Evolutionary conservation across 2,113 vertebrate genomes (phyloP), one percentile per base, ranked within the genome.

Genomic region (Peromyscus californicus): DNA sequence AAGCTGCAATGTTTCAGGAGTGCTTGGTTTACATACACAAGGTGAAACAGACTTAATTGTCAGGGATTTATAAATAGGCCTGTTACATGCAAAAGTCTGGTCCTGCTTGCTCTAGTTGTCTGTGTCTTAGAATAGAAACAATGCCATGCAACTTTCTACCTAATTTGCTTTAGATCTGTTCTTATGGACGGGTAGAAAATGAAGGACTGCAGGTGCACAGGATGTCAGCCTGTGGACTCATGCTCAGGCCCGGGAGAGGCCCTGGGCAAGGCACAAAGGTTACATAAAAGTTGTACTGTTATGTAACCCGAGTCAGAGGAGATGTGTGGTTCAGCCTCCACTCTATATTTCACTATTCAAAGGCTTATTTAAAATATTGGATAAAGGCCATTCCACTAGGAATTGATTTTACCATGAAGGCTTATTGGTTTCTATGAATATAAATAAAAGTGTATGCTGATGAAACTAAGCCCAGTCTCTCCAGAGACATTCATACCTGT

Each of bases 321-420:
- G 42, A 78, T 72, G 63, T 89, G 22, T 78, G 31, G 13, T 84
- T 83, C 39, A 45, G 54, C 54, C 45, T 91, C 39, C 36, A 78
- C 21, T 1, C 76, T 61, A 69, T 7, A 78, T 94, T 95, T 95
- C 42, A 82, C 45, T 78, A 72, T 83, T 51, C 21, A 90, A 69
- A 90, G 51, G 15, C 24, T 90, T 82, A 97, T 70, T 65, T 94
- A 86, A 86, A 92, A 82, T 90, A 92, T n/a, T 75, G 36, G 82
- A 61, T 94, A 86, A 97, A 67, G 63, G n/a, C 48, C 42, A 88
- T 16, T 21, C n/a, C 1, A 61, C 16, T 92, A n/a, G 26, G 85
- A 95, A 72, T 57, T 74, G 39, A 70, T 80, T 72, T 90, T 69
- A 45, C 92, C 48, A 80, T 65, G 96, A 39, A 85, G n/a, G 19